These are phyloP conservation scores for Drosophila melanosoma DNA, from an alignment of 2,888 invertebrate genomes.

Conservation along the genomic window DNA sequence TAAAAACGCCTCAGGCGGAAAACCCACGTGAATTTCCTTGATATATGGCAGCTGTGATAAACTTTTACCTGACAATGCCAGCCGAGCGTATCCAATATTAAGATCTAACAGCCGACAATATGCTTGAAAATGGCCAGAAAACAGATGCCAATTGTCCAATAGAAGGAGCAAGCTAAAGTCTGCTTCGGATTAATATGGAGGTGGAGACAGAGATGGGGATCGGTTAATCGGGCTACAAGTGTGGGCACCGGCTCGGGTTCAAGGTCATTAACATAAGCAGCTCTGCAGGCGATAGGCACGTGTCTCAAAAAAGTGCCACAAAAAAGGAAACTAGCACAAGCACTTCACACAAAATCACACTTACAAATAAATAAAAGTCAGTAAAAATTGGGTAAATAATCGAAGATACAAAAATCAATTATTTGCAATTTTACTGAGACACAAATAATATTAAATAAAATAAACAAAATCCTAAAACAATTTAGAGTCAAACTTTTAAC, in stretches of 20 bases:
- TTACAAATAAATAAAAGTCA: neutral
- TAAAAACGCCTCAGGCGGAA: constrained; percentile 14
- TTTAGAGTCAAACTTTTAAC: neutral
- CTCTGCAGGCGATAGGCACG: constrained; percentile 72
- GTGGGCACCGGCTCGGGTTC: constrained; percentile 7
- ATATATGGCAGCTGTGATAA: constrained; percentile 68
- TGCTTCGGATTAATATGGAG: constrained; percentile 12
- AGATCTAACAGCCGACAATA: constrained; percentile 56
- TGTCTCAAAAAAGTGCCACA: constrained; percentile 53
- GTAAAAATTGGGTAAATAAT: neutral
- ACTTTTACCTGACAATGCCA: constrained; percentile 68
- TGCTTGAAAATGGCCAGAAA: constrained; percentile 53
- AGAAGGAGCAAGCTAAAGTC: constrained; percentile 35
- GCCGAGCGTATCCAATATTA: constrained; percentile 65
- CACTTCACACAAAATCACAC: constrained; percentile 41
- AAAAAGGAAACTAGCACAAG: constrained; percentile 64
- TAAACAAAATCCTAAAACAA: neutral
- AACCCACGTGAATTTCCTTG: constrained; percentile 63
- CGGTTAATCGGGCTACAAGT: neutral
- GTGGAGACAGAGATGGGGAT: neutral
- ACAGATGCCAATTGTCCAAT: constrained; percentile 74
- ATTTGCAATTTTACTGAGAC: neutral
- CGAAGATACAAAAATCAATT: neutral
- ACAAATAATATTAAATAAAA: neutral
- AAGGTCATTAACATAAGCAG: constrained; percentile 75